Percentiles rank a stretch among this genome's conserved stretches.
phyloP scores from a whole-genome alignment of 2,113 vertebrate genomes.

The Sula dactylatra region DNA sequence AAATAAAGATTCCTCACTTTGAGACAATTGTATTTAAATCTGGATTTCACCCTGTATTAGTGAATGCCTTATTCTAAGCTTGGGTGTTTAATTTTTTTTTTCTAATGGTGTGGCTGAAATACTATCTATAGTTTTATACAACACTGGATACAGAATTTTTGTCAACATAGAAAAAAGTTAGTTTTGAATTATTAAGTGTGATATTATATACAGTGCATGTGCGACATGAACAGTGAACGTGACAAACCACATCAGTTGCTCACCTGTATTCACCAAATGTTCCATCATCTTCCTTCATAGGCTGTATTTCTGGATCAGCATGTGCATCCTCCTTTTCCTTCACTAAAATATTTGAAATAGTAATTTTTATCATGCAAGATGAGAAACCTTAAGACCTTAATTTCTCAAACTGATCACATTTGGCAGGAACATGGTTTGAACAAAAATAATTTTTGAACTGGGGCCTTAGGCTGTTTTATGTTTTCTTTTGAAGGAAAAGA shows the following conservation, averaged over 20 bases:
- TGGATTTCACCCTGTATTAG: background rate
- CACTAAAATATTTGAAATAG: slow-evolving; percentile 76
- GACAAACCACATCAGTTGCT: slow-evolving; percentile 56
- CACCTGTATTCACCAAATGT: slow-evolving; percentile 99
- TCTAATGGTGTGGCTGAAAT: background rate
- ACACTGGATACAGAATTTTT: background rate
- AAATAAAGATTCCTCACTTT: background rate
- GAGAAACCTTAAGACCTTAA: background rate
- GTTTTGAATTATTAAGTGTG: slow-evolving; percentile 2
- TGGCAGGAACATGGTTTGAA: background rate
- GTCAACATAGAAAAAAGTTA: background rate
- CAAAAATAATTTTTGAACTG: background rate
- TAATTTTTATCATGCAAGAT: background rate
- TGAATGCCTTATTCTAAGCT: background rate
- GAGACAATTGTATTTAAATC: background rate
- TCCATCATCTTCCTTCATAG: slow-evolving; percentile 98
- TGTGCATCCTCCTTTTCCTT: slow-evolving; percentile 99
- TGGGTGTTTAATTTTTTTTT: background rate
- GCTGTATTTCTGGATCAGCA: slow-evolving; percentile 97
- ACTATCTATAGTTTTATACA: background rate
- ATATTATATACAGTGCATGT: background rate
- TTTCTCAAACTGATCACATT: background rate
- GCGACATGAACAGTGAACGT: background rate
- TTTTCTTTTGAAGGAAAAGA: background rate
- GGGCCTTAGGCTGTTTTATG: background rate